These are phyloP conservation scores for Bacillus rossius DNA, from an alignment of 1,140 invertebrate genomes.

Conservation along the genomic window DNA sequence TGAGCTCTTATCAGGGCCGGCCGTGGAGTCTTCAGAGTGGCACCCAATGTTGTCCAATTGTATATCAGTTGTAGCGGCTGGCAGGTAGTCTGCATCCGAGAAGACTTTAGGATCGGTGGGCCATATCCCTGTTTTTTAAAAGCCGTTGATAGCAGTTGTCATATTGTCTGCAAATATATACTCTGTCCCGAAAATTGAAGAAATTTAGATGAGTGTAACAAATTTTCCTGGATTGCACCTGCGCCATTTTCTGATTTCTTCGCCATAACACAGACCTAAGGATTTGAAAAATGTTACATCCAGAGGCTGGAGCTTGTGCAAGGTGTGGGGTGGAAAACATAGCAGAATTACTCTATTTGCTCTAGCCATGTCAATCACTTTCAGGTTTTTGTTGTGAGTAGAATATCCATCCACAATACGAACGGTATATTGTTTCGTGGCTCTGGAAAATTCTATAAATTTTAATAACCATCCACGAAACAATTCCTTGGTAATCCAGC, in stretches of 20 bases:
- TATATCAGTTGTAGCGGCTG: not conserved
- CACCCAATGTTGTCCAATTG: no score
- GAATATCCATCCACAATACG: constrained; percentile 25
- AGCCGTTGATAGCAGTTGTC: not conserved
- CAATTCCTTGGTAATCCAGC: constrained; percentile 20
- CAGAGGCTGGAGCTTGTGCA: no score
- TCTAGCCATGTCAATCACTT: constrained; percentile 5
- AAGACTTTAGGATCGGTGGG: not conserved
- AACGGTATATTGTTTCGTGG: constrained; percentile 7
- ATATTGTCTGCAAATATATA: not conserved
- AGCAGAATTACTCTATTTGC: no score
- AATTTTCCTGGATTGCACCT: no score
- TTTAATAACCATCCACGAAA: constrained; percentile 18
- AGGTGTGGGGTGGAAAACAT: no score
- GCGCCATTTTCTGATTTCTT: no score
- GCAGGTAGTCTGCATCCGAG: not conserved
- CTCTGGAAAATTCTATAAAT: constrained; percentile 19
- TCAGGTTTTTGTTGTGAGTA: constrained; percentile 16
- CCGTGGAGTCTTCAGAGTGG: no score
- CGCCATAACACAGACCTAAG: no score
- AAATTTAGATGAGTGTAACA: no score
- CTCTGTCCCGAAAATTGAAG: no score
- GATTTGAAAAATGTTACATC: no score
- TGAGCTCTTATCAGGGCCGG: no score
- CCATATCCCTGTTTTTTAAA: not conserved